Conservation (phyloP, 2,888 invertebrate genomes). For the Tachina grossa region DNA sequence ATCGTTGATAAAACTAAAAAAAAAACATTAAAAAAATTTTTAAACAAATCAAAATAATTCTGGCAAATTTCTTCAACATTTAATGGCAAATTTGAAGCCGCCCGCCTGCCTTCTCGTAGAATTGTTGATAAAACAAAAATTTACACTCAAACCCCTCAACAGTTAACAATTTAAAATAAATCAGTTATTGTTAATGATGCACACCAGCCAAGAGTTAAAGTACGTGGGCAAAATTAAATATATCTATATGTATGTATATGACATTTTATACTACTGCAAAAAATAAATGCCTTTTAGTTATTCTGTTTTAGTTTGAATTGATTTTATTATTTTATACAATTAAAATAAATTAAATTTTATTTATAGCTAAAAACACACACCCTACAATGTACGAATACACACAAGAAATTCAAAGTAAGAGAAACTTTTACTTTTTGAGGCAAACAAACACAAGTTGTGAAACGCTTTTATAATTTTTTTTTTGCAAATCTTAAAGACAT, state of each 20-base stretch:
- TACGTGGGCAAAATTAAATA: slow-evolving; percentile 59
- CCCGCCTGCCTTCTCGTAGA: too few species aligned
- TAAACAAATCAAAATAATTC: too few species aligned
- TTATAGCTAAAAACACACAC: background rate
- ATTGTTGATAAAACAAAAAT: background rate
- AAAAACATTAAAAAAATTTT: too few species aligned
- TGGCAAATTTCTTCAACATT: too few species aligned
- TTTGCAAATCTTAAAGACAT: too few species aligned
- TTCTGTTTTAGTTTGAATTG: slow-evolving; percentile 7
- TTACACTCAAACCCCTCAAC: background rate
- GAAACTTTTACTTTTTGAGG: too few species aligned
- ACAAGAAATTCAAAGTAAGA: background rate
- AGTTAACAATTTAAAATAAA: slow-evolving; percentile 39
- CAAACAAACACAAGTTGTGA: too few species aligned
- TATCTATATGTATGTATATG: slow-evolving; percentile 3
- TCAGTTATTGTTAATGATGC: slow-evolving; percentile 34
- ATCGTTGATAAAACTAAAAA: too few species aligned
- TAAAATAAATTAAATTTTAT: background rate
- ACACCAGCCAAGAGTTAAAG: background rate
- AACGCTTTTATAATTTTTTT: too few species aligned
- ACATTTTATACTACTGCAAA: background rate
- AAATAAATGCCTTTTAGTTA: background rate
- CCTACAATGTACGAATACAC: background rate
- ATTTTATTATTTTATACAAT: background rate
- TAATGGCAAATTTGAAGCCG: too few species aligned